Base-by-base conservation (phyloP, 1,140 invertebrate genomes). In the Cotesia glomerata region DNA sequence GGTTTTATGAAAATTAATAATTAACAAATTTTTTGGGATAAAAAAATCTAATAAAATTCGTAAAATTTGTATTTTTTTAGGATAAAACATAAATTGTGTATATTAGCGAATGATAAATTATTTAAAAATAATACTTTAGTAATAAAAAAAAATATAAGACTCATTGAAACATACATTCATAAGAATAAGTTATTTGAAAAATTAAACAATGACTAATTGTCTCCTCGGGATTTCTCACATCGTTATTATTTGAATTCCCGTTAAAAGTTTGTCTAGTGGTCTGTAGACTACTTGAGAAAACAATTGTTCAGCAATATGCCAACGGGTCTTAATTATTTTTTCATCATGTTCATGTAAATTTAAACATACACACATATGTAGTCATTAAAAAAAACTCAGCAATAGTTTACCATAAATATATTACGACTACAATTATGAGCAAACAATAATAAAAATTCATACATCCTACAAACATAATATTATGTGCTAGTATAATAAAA, bases 151-250 rank as follows among this genome's bases (percentile, higher is more conserved):
- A 45, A 45, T 49, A 54, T 32, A 54, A 18, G 34, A 8, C 8
- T 11, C 16, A 45, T 63, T 51, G 59, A 51, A 71, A 35, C 58
- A 32, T 61, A 49, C 51, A 18, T 16, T 34, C 52, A 9, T 18
- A 66, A 59, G 51, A 58, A 72, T n/a, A 65, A 51, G n/a, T 58
- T 56, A 70, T 74, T 67, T 16, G 45, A 16, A 58, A 74, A 66
- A 34, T 49, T 58, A 74, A 70, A 74, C 73, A 74, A 74, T 74
- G 68, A 74, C 73, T 70, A 74, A 74, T 74, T 74, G 73, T 74
- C 58, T 54, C 62, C 72, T 36, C 34, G 63, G 64, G 67, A 65
- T 65, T 67, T 72, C 63, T 69, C 70, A 56, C 65, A 67, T 58
- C 18, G 45, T 71, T 72, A 7, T 26, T 9, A 61, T 35, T 67